phyloP scores from a whole-genome alignment of 2,888 invertebrate genomes.

The Abscondita cerata region DNA sequence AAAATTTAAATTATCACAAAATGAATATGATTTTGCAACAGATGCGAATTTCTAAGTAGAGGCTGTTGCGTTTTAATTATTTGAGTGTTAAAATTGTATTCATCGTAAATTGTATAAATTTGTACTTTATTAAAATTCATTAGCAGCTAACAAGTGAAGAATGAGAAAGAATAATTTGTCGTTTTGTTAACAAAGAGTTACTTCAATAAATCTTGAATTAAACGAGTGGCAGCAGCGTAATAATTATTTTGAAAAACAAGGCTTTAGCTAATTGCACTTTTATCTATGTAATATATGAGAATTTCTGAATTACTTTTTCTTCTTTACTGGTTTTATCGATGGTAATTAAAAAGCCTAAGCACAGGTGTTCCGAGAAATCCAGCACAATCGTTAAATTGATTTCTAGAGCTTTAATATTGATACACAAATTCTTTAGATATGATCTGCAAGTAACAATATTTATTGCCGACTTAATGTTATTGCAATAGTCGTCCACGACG shows the following conservation, averaged over 20 bases:
- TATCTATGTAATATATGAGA: slow-evolving; percentile 16
- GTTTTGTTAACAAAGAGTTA: slow-evolving; percentile 36
- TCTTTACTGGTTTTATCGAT: slow-evolving; percentile 25
- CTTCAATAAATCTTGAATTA: slow-evolving; percentile 33
- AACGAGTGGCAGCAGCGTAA: slow-evolving; percentile 24
- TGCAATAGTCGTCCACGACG: slow-evolving; percentile 15
- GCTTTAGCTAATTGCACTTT: slow-evolving; percentile 29
- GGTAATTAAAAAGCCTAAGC: slow-evolving; percentile 54
- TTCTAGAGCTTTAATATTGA: slow-evolving; percentile 50
- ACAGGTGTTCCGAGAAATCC: slow-evolving; percentile 52
- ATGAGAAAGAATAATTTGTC: slow-evolving; percentile 37
- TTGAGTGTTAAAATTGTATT: slow-evolving; percentile 47
- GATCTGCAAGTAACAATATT: slow-evolving; percentile 52
- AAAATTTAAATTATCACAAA: slow-evolving; percentile 21
- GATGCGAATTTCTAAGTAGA: slow-evolving; percentile 37
- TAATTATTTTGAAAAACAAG: slow-evolving; percentile 30
- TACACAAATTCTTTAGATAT: slow-evolving; percentile 55
- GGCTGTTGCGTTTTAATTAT: slow-evolving; percentile 47
- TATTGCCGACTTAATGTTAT: slow-evolving; percentile 52
- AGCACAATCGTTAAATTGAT: slow-evolving; percentile 55
- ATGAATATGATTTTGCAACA: slow-evolving; percentile 33
- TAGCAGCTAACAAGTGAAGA: slow-evolving; percentile 46
- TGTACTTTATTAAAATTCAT: slow-evolving; percentile 56
- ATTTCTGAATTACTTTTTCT: slow-evolving; percentile 15
- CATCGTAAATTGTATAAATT: slow-evolving; percentile 56